Evolutionary conservation across 2,113 vertebrate species (phyloP).

Genomic region (Bufo gargarizans): DNA sequence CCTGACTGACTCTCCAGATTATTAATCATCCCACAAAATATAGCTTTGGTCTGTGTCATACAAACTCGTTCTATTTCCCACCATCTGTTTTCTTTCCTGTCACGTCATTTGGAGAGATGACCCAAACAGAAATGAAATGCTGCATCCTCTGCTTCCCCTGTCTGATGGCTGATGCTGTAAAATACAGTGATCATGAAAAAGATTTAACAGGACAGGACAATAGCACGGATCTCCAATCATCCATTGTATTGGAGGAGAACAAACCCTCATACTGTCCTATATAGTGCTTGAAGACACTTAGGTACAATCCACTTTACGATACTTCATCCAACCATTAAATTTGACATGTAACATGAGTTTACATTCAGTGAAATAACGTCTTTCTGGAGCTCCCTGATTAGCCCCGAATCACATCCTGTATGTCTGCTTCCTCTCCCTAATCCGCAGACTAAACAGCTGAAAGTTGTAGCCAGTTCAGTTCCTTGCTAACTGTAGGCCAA

Average conservation of each 20-base stretch:
- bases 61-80: neutral
- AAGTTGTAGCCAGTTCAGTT: conserved; percentile 42
- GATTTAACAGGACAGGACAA: conserved; percentile 1
- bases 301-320: conserved; percentile 1
- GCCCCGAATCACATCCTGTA: conserved; percentile 53
- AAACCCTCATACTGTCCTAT: neutral
- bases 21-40: neutral
- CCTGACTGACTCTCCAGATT: neutral
- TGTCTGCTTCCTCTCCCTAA: conserved; percentile 56
- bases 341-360: conserved; percentile 34
- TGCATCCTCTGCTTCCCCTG: conserved; percentile 31
- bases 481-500: conserved; percentile 44
- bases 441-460: conserved; percentile 58
- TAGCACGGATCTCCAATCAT: neutral
- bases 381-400: conserved; percentile 51
- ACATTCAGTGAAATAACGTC: conserved; percentile 44
- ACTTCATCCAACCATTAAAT: conserved; percentile 21
- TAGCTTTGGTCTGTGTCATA: neutral
- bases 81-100: conserved; percentile 38
- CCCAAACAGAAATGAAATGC: conserved; percentile 23
- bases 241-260: neutral
- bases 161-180: conserved; percentile 13
- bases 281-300: neutral
- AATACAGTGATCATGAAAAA: conserved; percentile 30
- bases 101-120: conserved; percentile 36